A percentile compares a stretch with the other conserved stretches of the same genome.
Evolutionary conservation across 2,888 invertebrate species (phyloP).

Genomic region (Macaria liturata): DNA sequence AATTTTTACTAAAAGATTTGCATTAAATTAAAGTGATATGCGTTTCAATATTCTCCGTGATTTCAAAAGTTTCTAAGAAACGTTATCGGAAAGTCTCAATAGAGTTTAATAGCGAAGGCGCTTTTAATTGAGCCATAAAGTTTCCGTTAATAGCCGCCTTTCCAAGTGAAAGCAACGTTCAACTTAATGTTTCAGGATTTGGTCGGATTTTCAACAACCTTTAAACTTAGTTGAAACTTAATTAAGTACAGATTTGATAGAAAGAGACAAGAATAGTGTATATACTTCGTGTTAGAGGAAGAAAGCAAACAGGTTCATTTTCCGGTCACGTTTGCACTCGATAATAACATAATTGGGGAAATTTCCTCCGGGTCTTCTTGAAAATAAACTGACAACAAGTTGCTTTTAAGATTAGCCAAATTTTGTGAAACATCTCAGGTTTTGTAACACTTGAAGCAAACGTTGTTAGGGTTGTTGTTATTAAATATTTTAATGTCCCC

Average conservation of each 20-base stretch:
- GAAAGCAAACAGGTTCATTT: constrained; percentile 7
- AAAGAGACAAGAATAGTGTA: constrained; percentile 10
- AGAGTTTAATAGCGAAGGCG: too few relatives aligned
- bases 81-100: too few relatives aligned
- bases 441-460: too few relatives aligned
- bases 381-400: constrained; percentile 8
- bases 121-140: too few relatives aligned
- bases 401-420: too few relatives aligned
- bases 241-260: constrained; percentile 36
- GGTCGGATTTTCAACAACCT: constrained; percentile 32
- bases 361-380: constrained; percentile 23
- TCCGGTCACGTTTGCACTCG: constrained; percentile 24
- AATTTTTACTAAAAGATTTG: too few relatives aligned
- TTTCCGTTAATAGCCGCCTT: not conserved
- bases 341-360: constrained; percentile 26
- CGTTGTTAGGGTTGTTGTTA: too few relatives aligned
- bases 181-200: constrained; percentile 27
- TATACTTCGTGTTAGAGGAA: not conserved
- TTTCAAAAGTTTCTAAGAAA: too few relatives aligned
- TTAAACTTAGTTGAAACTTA: constrained; percentile 37
- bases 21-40: too few relatives aligned
- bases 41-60: too few relatives aligned
- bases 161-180: constrained; percentile 7
- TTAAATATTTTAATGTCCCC: too few relatives aligned
- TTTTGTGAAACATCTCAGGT: too few relatives aligned